Evolutionary conservation across 2,888 invertebrate species (phyloP), one percentile per base, ranked within the genome.

Genomic region (Lasioglossum oenotherae): DNA sequence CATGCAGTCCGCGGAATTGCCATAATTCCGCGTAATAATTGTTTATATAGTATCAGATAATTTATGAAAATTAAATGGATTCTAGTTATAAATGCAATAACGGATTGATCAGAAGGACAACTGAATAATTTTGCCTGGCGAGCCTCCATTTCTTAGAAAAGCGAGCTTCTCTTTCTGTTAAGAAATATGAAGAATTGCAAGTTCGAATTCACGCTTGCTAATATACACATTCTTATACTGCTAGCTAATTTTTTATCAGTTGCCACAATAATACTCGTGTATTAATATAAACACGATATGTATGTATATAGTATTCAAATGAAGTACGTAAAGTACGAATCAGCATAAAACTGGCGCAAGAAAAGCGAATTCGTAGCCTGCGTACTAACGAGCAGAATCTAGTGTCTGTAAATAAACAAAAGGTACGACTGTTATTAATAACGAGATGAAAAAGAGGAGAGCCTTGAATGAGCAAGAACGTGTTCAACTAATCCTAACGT

Each of bases 401-500:
- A n/a, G n/a, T 4, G n/a, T 57, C 57, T 12, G 57, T 57, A 57
- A 57, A 57, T 57, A 57, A 57, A 57, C n/a, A 57, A 57, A 57
- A 57, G n/a, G 4, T 4, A n/a, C 12, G 57, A n/a, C 57, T 12
- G 57, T 57, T 57, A 57, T 57, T 57, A 57, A 57, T n/a, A 44
- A 46, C 60, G 46, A 71, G 79, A 82, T 75, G 73, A 80, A 76
- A 79, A 69, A 67, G 64, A 19, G n/a, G 74, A 35, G 74, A 46
- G 38, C 57, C 57, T 57, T 57, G 57, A 57, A n/a, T n/a, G 12
- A 27, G 27, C 31, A 23, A 27, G 35, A 31, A 35, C 67, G 67
- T 67, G 19, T 57, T 57, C n/a, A 57, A 57, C n/a, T 57, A 57
- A 57, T 57, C n/a, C 57, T 57, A n/a, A n/a, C 57, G 4, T 57